Evolutionary conservation across 2,113 vertebrate species (phyloP).

Genomic region (Passer domesticus): DNA sequence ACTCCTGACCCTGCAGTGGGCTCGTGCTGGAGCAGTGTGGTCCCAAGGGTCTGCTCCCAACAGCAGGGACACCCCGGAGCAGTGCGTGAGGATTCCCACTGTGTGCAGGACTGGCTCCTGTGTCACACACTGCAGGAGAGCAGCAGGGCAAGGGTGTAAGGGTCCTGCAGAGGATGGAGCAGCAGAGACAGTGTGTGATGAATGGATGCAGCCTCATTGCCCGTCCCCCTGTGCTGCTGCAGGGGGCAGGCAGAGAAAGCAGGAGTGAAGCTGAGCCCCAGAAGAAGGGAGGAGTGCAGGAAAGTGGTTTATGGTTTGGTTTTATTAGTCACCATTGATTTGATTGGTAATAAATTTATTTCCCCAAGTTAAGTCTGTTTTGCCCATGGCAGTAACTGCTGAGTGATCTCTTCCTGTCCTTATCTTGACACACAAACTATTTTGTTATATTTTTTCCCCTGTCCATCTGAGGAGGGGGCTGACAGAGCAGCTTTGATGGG

Average conservation of each 20-base stretch:
- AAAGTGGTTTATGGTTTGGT: neutral
- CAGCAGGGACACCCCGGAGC: neutral
- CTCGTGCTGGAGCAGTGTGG: neutral
- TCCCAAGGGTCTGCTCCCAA: fast-evolving
- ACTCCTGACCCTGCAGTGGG: neutral
- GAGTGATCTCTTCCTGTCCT: neutral
- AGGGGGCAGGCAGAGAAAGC: neutral
- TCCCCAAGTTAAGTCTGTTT: neutral
- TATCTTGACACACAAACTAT: neutral
- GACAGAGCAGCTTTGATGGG: neutral
- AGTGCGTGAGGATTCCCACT: fast-evolving
- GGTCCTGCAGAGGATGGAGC: neutral
- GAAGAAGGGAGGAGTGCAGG: neutral
- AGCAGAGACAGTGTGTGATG: neutral
- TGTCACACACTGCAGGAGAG: neutral
- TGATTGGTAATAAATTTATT: neutral
- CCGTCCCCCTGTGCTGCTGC: neutral
- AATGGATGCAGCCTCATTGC: neutral
- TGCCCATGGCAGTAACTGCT: neutral
- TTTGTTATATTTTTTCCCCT: neutral
- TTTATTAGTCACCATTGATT: neutral
- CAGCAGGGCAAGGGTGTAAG: neutral
- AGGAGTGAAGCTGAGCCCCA: neutral
- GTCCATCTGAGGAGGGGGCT: neutral
- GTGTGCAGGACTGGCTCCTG: neutral